These are phyloP conservation scores for Propithecus coquereli DNA, from an alignment of 2,113 vertebrate genomes.

Conservation along the genomic window DNA sequence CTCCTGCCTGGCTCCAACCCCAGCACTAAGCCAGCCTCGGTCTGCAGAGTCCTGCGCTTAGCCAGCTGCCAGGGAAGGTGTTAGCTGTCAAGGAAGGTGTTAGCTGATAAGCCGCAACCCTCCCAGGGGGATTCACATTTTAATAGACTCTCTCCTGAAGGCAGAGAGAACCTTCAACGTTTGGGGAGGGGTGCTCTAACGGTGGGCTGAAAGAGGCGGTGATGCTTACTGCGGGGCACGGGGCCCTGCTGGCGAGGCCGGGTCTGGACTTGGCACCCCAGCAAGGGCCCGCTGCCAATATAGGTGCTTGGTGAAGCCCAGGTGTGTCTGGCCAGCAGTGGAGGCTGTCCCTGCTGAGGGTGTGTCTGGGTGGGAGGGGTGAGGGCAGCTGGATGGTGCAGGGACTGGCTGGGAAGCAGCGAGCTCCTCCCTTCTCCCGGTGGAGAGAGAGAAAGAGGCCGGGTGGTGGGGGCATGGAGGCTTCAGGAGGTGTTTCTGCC, in stretches of 20 bases:
- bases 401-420: not conserved
- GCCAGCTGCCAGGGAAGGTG: conserved; percentile 59
- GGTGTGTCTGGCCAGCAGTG: not conserved
- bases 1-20: not conserved
- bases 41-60: conserved; percentile 51
- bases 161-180: conserved; percentile 14
- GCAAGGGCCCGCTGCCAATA: not conserved
- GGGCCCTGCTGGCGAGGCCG: not conserved
- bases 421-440: not conserved
- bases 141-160: conserved; percentile 64
- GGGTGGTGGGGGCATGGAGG: not conserved
- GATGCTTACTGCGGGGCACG: not conserved
- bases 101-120: conserved; percentile 67
- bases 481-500: conserved; percentile 9
- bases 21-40: not conserved
- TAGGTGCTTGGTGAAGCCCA: not conserved
- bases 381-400: not conserved
- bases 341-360: not conserved
- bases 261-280: not conserved
- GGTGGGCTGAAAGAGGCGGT: not conserved
- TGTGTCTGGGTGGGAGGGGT: not conserved
- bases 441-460: conserved; percentile 27
- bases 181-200: not conserved
- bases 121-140: conserved; percentile 69
- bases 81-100: conserved; percentile 59